Conservation (phyloP, 2,113 vertebrate species). For the Hemiscyllium ocellatum region DNA sequence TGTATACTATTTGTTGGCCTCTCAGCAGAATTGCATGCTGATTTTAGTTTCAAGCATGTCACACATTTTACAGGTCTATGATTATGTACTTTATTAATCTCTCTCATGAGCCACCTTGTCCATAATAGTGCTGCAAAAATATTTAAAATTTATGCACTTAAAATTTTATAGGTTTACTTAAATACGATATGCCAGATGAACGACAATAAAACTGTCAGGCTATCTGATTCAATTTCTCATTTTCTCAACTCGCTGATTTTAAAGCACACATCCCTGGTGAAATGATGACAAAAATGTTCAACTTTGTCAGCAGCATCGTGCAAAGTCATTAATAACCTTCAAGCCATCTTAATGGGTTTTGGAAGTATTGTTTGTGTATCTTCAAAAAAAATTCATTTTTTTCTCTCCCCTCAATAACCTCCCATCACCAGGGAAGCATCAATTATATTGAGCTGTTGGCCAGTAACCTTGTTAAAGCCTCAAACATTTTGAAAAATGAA, state of each 20-base stretch:
- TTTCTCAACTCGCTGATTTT: conserved; percentile 17
- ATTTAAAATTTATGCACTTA: not conserved
- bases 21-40: not conserved
- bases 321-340: conserved; percentile 22
- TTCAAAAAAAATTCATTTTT: not conserved
- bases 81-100: not conserved
- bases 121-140: not conserved
- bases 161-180: conserved; percentile 17
- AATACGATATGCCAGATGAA: conserved; percentile 2
- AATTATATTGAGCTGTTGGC: conserved; percentile 29
- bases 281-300: conserved; percentile 8
- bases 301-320: not conserved
- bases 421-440: not conserved
- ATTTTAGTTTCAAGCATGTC: not conserved
- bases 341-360: conserved; percentile 26
- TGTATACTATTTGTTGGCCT: not conserved
- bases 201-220: not conserved
- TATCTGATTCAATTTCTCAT: not conserved
- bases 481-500: conserved; percentile 16
- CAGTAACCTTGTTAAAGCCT: conserved; percentile 22
- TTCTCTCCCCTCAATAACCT: not conserved
- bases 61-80: not conserved
- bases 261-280: not conserved
- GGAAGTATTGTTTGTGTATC: not conserved
- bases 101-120: not conserved